phyloP scores from a whole-genome alignment of 2,113 vertebrate species.

The Ctenodactylus gundi region DNA sequence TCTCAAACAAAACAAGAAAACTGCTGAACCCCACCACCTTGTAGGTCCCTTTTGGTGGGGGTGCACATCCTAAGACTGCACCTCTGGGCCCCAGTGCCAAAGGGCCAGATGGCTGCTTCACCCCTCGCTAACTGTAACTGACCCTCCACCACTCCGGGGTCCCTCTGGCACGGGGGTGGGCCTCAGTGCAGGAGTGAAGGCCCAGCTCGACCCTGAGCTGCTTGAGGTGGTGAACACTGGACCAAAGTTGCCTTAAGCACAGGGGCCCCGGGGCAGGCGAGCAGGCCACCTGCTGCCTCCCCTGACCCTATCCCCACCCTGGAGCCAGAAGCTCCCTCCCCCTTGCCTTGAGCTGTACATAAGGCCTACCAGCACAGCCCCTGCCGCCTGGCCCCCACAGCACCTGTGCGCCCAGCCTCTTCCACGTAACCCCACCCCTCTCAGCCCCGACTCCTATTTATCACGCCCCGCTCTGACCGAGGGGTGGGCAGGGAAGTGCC shows the following conservation, averaged over 20 bases:
- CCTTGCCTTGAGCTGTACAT: constrained; percentile 81
- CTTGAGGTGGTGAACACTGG: constrained; percentile 51
- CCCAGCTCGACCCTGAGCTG: constrained; percentile 51
- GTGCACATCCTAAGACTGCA: background rate
- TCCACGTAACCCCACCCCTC: constrained; percentile 37
- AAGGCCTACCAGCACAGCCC: constrained; percentile 73
- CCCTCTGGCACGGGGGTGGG: background rate
- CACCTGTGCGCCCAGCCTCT: constrained; percentile 37
- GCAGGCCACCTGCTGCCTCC: background rate
- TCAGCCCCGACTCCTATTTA: constrained; percentile 83
- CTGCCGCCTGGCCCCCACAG: constrained; percentile 54
- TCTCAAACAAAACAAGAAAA: too few species aligned
- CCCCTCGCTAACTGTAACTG: constrained; percentile 54
- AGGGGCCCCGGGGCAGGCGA: constrained; percentile 23
- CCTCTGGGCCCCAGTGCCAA: too few species aligned
- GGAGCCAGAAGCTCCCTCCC: background rate
- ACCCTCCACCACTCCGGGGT: constrained; percentile 42
- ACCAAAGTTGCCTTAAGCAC: constrained; percentile 74
- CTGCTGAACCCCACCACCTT: background rate
- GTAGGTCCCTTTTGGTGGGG: background rate
- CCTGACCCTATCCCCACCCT: background rate
- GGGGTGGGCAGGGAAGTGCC: too few species aligned
- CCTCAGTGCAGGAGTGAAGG: constrained; percentile 1
- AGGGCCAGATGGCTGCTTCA: too few species aligned
- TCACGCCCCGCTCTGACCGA: constrained; percentile 77